phyloP scores from a whole-genome alignment of 2,113 vertebrate species.

The Neomonachus schauinslandi region DNA sequence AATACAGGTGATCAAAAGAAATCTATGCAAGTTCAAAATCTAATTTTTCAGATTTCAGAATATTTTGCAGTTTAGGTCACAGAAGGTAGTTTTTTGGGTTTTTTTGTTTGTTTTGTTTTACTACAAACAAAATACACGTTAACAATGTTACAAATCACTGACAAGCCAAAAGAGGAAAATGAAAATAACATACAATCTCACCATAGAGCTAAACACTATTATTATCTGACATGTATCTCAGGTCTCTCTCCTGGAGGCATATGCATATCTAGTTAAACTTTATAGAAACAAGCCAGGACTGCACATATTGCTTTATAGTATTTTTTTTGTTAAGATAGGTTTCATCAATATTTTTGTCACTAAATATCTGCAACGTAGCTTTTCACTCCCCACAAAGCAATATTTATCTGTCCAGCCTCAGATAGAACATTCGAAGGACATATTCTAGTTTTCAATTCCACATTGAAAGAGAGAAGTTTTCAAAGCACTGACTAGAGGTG shows the following conservation, averaged over 20 bases:
- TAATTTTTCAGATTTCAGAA: neutral
- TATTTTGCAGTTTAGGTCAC: neutral
- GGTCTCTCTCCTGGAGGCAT: neutral
- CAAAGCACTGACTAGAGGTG: neutral
- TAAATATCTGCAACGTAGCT: neutral
- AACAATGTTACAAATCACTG: neutral
- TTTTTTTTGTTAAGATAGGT: neutral
- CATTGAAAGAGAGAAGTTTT: neutral
- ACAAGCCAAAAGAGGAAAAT: neutral
- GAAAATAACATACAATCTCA: neutral
- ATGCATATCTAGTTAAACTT: neutral
- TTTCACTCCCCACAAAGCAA: neutral
- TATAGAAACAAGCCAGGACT: neutral
- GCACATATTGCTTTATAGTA: neutral
- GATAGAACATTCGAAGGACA: neutral
- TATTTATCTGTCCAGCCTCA: neutral
- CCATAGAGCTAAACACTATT: neutral
- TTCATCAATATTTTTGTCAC: neutral
- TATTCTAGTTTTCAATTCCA: constrained; percentile 9
- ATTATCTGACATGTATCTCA: neutral
- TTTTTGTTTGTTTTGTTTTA: neutral
- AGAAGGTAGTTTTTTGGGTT: neutral
- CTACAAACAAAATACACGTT: neutral
- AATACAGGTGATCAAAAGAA: neutral
- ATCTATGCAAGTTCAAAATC: neutral